Evolutionary conservation across 2,113 vertebrate species (phyloP).

Genomic region (Alosa alosa): DNA sequence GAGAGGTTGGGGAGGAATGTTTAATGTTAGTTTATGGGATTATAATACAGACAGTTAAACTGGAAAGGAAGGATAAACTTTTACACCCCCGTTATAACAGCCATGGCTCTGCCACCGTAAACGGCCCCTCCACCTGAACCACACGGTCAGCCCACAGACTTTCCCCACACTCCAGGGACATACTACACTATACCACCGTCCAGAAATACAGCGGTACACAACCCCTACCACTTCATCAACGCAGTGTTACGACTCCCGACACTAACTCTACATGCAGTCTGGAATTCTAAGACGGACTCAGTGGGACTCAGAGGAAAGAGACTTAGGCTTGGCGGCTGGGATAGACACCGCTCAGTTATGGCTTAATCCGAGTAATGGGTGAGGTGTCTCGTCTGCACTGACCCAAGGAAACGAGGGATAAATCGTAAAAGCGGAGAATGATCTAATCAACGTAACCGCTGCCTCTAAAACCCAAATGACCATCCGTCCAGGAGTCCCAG

Average conservation of each 20-base stretch:
- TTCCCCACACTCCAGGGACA: background rate
- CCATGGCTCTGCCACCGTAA: slow-evolving; percentile 26
- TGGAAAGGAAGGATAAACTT: slow-evolving; percentile 42
- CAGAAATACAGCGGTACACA: background rate
- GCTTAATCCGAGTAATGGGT: background rate
- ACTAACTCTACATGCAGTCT: no score
- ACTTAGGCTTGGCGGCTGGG: no score
- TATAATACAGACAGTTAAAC: slow-evolving; percentile 43
- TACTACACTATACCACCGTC: background rate
- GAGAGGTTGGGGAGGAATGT: slow-evolving; percentile 22
- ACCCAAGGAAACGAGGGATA: background rate
- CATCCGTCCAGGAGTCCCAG: background rate
- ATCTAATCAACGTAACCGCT: slow-evolving; percentile 12
- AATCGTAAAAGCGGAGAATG: background rate
- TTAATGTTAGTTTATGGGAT: slow-evolving; percentile 46
- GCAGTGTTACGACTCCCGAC: no score
- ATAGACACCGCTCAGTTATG: slow-evolving; percentile 19
- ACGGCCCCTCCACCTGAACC: slow-evolving; percentile 3
- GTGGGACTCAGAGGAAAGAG: no score
- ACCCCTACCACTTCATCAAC: background rate
- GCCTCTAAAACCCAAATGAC: slow-evolving; percentile 16
- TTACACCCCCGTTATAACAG: slow-evolving; percentile 37
- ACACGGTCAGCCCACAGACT: background rate
- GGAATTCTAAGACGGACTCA: no score
- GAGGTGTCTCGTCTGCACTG: background rate